phyloP scores from a whole-genome alignment of 2,797 vertebrate species.

The Holocentrus rufus region DNA sequence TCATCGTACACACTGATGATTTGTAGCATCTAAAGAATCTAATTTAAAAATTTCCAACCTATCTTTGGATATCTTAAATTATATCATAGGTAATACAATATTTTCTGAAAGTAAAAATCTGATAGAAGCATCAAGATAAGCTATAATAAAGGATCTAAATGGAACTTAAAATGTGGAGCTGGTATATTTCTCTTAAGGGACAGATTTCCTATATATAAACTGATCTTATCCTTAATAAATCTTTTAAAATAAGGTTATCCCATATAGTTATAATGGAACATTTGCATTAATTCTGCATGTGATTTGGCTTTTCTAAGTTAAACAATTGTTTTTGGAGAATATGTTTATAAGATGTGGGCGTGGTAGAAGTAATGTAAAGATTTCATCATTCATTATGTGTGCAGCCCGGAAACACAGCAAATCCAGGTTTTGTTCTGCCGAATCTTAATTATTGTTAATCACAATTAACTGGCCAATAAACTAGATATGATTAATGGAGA shows the following conservation, averaged over 20 bases:
- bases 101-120: not conserved
- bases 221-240: conserved; percentile 23
- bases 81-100: not conserved
- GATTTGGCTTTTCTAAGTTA: conserved; percentile 43
- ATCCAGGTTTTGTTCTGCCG: conserved; percentile 64
- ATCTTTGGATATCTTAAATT: not conserved
- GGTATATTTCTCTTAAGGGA: not conserved
- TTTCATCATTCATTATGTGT: conserved; percentile 41
- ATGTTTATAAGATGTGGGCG: conserved; percentile 26
- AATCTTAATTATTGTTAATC: conserved; percentile 77
- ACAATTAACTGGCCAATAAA: conserved; percentile 75
- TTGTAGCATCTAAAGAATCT: not conserved
- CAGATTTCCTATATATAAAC: conserved; percentile 4
- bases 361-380: conserved; percentile 34
- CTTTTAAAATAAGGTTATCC: conserved; percentile 13
- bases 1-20: conserved; percentile 14
- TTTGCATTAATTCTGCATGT: conserved; percentile 24
- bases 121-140: not conserved
- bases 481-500: conserved; percentile 72
- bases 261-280: conserved; percentile 33
- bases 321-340: conserved; percentile 44
- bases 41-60: not conserved
- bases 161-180: not conserved
- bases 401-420: conserved; percentile 53
- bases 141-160: conserved; percentile 3